phyloP scores from a whole-genome alignment of 2,113 vertebrate genomes.

The Maylandia zebra region DNA sequence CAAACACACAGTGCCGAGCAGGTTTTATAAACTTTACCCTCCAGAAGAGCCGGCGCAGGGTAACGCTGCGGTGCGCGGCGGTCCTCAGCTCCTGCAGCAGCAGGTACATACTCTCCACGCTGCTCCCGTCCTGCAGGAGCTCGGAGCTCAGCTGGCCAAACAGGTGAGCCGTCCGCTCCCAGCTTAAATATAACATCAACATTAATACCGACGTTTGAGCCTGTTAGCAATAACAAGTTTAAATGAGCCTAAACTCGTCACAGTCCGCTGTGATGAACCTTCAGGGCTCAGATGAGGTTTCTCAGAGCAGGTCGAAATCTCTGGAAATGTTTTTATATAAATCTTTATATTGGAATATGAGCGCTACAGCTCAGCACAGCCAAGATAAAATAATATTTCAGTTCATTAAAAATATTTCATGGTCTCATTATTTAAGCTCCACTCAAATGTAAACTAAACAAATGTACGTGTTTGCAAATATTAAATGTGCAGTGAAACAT shows the following conservation, averaged over 20 bases:
- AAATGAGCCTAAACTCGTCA: not conserved
- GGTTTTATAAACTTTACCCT: conserved; percentile 45
- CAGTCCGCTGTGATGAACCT: not conserved
- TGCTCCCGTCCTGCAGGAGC: conserved; percentile 55
- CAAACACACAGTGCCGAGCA: not conserved
- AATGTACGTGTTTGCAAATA: not conserved
- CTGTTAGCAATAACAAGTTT: not conserved
- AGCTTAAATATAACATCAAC: conserved; percentile 16
- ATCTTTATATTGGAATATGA: not conserved
- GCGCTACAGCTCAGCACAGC: not conserved
- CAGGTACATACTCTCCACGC: conserved; percentile 55
- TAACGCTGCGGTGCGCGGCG: conserved; percentile 27
- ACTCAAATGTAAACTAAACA: not conserved
- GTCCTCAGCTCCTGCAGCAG: conserved; percentile 68
- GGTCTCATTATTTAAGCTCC: not conserved
- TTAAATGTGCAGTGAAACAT: not conserved
- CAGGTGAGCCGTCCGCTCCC: conserved; percentile 61
- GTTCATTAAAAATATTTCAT: not conserved
- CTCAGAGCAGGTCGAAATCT: not conserved
- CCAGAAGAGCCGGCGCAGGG: conserved; percentile 69
- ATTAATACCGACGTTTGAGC: not conserved
- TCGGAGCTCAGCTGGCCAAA: conserved; percentile 65
- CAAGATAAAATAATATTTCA: not conserved
- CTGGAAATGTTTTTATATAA: not conserved
- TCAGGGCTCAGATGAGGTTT: not conserved